Evolutionary conservation across 2,888 invertebrate genomes (phyloP), one percentile per base, ranked within the genome.

Genomic region (Caenorhabditis doughertyi): DNA sequence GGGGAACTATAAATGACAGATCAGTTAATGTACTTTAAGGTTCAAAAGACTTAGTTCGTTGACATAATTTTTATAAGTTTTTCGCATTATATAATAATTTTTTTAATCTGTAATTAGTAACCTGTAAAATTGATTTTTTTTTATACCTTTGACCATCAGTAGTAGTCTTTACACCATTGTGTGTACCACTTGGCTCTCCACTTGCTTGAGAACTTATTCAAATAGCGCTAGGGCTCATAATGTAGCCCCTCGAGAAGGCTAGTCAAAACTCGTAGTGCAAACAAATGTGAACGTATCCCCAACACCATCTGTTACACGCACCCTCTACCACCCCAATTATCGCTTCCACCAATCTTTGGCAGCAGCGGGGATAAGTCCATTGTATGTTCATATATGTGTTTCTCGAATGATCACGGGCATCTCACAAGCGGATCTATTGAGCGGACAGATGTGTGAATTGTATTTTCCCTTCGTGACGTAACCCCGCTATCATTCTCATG

Each of bases 261-360:
- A 25, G 51, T 25, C 11, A 25, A n/a, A 32, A 64, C 29, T 21
- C 21, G n/a, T 25, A 64, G 32, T 29, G 27, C 49, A 64, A 64
- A 64, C 64, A 64, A 49, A 64, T 47, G 64, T 53, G 67, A 39
- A 67, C 67, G 42, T 60, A 56, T 44, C 70, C 42, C 18, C 42
- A 16, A 21, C 16, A 32, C 58, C 70, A 71, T 71, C 70, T 71
- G 70, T 71, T 58, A 58, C 58, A 58, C 47, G 18, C 58, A 32
- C 44, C 27, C 47, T 8, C n/a, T n/a, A n/a, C n/a, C n/a, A n/a
- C n/a, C 47, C 18, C 70, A 58, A 71, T 71, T 71, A 58, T 58
- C 70, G 29, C 47, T 13, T 49, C 25, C 23, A n/a, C 39, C 29
- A 68, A 53, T 64, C 64, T 64, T n/a, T 51, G 18, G 18, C n/a